Evolutionary conservation across 2,113 vertebrate genomes (phyloP).

Genomic region (Phyllostomus hastatus): DNA sequence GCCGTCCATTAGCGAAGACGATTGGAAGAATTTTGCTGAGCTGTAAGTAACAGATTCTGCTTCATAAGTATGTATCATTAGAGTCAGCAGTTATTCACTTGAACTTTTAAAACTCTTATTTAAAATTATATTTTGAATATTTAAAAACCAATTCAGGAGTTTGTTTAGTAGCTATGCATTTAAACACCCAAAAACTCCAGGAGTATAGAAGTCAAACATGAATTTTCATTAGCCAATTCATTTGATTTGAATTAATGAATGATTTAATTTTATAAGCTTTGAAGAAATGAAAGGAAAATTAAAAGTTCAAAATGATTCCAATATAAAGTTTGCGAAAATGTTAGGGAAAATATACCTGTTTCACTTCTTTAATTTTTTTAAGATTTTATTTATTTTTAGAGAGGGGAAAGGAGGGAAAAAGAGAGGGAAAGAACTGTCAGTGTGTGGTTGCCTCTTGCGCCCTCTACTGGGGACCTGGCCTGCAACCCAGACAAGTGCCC

Average conservation of each 20-base stretch:
- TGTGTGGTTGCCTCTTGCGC: no score
- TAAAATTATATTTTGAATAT: not conserved
- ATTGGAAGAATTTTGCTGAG: slow-evolving; percentile 90
- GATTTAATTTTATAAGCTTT: slow-evolving; percentile 19
- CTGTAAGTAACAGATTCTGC: slow-evolving; percentile 85
- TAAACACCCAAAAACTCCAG: not conserved
- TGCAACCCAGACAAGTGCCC: no score
- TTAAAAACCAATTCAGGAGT: not conserved
- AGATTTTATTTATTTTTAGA: no score
- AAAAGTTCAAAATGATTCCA: not conserved
- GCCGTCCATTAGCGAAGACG: slow-evolving; percentile 89
- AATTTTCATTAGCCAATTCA: not conserved
- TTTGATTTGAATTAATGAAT: not conserved
- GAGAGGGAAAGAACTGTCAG: no score
- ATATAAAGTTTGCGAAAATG: not conserved
- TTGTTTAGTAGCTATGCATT: not conserved
- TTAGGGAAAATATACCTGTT: not conserved
- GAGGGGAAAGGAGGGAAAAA: no score
- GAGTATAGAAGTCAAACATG: not conserved
- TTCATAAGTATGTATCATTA: not conserved
- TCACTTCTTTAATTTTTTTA: not conserved
- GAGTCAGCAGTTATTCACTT: not conserved
- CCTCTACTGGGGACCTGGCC: no score
- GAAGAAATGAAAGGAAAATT: slow-evolving; percentile 5
- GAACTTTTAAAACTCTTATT: not conserved